Conservation (phyloP, 2,113 vertebrate species). For the Penelope pileata region DNA sequence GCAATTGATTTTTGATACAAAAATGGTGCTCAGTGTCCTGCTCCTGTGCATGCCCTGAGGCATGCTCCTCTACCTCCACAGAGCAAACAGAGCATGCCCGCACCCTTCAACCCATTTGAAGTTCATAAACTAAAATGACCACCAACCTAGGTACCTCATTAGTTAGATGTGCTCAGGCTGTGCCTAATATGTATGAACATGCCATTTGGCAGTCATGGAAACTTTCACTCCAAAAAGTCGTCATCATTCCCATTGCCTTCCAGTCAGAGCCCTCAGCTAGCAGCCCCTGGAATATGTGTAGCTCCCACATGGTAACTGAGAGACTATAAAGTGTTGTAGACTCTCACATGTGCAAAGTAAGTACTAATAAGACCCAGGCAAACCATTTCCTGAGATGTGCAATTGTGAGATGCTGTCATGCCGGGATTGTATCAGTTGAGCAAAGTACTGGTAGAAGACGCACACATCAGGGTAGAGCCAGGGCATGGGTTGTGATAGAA, state of each 20-base stretch:
- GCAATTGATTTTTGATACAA: not conserved
- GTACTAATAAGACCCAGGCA: rapidly evolving
- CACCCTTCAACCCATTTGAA: not conserved
- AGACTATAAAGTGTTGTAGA: rapidly evolving
- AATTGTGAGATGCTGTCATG: rapidly evolving
- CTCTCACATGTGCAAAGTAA: rapidly evolving
- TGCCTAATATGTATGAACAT: not conserved
- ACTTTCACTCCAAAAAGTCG: not conserved
- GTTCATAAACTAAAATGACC: not conserved
- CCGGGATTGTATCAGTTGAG: not conserved
- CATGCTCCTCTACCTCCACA: not conserved
- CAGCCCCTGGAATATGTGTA: not conserved
- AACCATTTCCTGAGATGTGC: not conserved
- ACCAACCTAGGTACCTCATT: not conserved
- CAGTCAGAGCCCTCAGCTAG: not conserved
- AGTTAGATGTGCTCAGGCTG: not conserved
- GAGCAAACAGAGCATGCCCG: not conserved
- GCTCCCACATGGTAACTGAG: not conserved
- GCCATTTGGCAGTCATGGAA: not conserved
- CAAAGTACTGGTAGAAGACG: too few relatives aligned
- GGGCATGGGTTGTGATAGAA: not conserved
- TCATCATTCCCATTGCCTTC: not conserved
- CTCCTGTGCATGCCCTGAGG: not conserved
- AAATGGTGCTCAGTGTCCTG: not conserved
- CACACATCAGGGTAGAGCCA: rapidly evolving